phyloP scores from a whole-genome alignment of 2,113 vertebrate species.

The Dasyprocta punctata region DNA sequence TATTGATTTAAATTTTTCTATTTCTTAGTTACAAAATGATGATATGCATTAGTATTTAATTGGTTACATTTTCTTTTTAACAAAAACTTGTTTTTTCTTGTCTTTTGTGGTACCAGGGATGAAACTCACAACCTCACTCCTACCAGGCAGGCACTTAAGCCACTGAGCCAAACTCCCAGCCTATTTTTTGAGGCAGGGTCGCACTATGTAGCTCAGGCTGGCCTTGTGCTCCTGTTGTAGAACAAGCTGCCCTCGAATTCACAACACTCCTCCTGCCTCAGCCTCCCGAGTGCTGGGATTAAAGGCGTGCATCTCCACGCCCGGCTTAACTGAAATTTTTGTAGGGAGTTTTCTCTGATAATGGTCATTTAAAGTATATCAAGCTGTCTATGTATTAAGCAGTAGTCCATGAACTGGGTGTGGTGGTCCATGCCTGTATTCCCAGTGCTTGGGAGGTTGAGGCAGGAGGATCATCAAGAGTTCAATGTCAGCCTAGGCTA shows the following conservation, averaged over 20 bases:
- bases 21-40: conserved; percentile 77
- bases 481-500: not conserved
- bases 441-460: not conserved
- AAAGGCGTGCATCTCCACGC: no score
- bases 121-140: no score
- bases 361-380: conserved; percentile 64
- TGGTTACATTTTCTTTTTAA: conserved; percentile 67
- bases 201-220: no score
- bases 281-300: no score
- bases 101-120: no score
- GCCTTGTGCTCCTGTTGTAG: no score
- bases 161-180: no score
- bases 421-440: not conserved
- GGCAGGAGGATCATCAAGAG: not conserved
- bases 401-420: not conserved
- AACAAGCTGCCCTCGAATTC: no score
- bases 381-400: conserved; percentile 2
- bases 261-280: no score
- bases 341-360: not conserved
- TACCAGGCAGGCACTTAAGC: no score
- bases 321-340: conserved; percentile 76
- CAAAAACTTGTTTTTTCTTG: no score
- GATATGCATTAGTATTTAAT: conserved; percentile 57
- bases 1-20: conserved; percentile 78
- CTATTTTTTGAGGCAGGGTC: no score